phyloP scores from a whole-genome alignment of 2,888 invertebrate genomes.

The Cordilura impudica region DNA sequence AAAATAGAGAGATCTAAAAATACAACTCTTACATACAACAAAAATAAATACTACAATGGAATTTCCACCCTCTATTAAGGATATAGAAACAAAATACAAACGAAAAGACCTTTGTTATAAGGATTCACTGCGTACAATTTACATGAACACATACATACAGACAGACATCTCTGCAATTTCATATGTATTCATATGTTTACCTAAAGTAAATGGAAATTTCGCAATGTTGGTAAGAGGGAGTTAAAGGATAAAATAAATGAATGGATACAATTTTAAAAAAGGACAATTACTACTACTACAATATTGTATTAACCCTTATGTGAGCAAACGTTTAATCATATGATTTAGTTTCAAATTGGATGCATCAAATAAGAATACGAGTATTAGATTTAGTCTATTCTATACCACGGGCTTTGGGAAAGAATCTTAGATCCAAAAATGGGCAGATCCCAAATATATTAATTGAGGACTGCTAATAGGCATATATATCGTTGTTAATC shows the following conservation, averaged over 20 bases:
- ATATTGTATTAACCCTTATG: not conserved
- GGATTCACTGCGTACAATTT: constrained; percentile 44
- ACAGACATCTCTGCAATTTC: not conserved
- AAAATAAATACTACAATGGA: not conserved
- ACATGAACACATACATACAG: constrained; percentile 8
- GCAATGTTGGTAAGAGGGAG: not conserved
- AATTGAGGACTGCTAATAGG: too few species aligned
- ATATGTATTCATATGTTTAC: not conserved
- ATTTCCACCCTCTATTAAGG: constrained; percentile 35
- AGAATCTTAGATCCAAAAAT: too few species aligned
- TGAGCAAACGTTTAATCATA: too few species aligned
- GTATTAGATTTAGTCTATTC: too few species aligned
- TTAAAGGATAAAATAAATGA: not conserved
- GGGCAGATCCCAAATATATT: too few species aligned
- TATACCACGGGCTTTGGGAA: too few species aligned
- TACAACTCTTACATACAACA: not conserved
- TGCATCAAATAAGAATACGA: too few species aligned
- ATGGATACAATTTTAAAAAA: not conserved
- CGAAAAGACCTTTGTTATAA: constrained; percentile 51
- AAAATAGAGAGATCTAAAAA: constrained; percentile 23
- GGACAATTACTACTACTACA: not conserved
- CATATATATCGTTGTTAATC: too few species aligned
- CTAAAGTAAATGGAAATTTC: not conserved
- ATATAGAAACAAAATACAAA: constrained; percentile 15
- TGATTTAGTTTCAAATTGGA: too few species aligned